Percentiles rank a stretch among this genome's conserved stretches.
These are phyloP conservation scores for Asbolus verrucosus DNA, from an alignment of 1,140 invertebrate genomes.

Conservation along the genomic window DNA sequence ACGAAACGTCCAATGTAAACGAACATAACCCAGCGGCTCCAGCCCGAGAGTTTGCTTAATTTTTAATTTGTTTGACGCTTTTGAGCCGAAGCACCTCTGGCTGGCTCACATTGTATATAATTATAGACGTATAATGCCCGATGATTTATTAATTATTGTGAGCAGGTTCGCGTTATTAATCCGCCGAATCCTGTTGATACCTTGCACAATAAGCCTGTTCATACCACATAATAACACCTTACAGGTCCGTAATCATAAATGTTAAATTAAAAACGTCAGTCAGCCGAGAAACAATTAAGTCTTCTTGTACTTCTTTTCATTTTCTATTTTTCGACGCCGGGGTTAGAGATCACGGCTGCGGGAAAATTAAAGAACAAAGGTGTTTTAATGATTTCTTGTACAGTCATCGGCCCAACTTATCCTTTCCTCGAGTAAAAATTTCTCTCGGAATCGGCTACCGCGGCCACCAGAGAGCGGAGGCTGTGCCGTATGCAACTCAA, in stretches of 20 bases:
- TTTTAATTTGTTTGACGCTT: no score
- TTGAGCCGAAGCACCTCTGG: no score
- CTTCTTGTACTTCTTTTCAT: conserved; percentile 9
- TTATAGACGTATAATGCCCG: no score
- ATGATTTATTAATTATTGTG: no score
- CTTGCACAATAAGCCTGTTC: no score
- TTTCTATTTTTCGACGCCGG: background rate
- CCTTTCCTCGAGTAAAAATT: no score
- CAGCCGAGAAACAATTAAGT: conserved; percentile 27
- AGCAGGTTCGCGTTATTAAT: background rate
- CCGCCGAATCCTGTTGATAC: background rate
- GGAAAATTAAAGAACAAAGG: background rate
- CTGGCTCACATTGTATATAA: no score
- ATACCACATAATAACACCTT: no score
- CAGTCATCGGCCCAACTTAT: conserved; percentile 4
- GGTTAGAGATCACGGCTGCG: conserved; percentile 10
- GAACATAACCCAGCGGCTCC: no score
- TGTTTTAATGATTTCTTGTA: background rate
- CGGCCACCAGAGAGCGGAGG: background rate
- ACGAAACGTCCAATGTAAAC: no score
- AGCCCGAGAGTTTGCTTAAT: no score
- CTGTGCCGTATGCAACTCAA: no score
- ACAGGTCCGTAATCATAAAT: background rate
- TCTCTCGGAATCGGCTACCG: background rate
- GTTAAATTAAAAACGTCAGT: conserved; percentile 28